A percentile compares a stretch with the other conserved stretches of the same genome.
Conservation (phyloP, 1,140 invertebrate genomes). For the Coelopa frigida region DNA sequence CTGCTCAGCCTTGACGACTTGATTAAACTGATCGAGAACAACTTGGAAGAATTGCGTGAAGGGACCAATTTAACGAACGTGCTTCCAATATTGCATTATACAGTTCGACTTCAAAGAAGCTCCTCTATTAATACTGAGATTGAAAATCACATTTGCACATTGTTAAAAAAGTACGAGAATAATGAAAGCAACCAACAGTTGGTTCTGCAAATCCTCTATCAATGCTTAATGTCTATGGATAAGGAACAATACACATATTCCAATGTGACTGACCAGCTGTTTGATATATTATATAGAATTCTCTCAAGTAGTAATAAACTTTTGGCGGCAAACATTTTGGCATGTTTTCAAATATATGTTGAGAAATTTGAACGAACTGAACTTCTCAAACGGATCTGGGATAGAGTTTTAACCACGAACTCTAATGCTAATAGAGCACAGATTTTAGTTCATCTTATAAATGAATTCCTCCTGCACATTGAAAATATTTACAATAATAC, state of each 20-base stretch:
- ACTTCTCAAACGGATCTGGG: slow-evolving; percentile 26
- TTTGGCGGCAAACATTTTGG: slow-evolving; percentile 24
- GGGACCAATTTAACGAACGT: background rate
- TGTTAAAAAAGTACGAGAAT: background rate
- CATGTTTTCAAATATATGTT: slow-evolving; percentile 28
- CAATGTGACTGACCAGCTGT: background rate
- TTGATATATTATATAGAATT: background rate
- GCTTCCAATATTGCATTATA: background rate
- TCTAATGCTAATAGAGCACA: background rate
- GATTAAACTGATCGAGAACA: background rate
- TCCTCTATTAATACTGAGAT: background rate
- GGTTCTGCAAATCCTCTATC: slow-evolving; percentile 5
- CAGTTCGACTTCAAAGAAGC: background rate
- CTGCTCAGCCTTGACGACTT: background rate
- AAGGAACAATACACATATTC: background rate
- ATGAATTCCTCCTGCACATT: slow-evolving; percentile 3
- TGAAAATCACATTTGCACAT: background rate
- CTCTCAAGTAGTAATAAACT: slow-evolving; percentile 14
- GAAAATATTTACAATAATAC: background rate
- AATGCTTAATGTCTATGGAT: background rate
- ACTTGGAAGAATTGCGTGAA: background rate
- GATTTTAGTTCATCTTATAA: slow-evolving; percentile 10
- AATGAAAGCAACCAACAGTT: background rate
- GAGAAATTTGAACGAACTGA: slow-evolving; percentile 20
- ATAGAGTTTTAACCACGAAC: slow-evolving; percentile 15